Conservation (phyloP, 2,888 invertebrate species). For the Helleia helle region DNA sequence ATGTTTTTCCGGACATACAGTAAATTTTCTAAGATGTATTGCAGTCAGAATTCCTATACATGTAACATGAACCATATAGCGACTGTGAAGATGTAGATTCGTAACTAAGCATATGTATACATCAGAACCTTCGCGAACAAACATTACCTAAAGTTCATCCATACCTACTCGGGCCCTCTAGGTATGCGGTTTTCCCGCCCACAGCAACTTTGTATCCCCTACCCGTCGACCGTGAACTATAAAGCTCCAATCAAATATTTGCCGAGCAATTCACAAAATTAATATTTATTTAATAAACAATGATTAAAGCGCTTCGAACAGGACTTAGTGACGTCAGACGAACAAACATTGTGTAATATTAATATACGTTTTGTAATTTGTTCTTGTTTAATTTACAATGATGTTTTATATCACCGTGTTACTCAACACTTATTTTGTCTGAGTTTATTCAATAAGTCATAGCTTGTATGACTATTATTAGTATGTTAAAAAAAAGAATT, state of each 20-base stretch:
- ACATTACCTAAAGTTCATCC: background rate
- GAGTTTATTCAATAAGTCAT: no score
- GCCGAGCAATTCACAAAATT: constrained; percentile 50
- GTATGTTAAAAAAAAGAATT: no score
- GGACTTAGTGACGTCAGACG: constrained; percentile 1
- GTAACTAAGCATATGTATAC: no score
- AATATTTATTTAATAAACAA: constrained; percentile 46
- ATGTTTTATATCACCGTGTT: no score
- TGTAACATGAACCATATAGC: no score
- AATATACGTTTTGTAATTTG: background rate
- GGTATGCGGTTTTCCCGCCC: constrained; percentile 13
- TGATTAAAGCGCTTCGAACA: constrained; percentile 29
- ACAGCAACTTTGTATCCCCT: constrained; percentile 31
- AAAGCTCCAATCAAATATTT: constrained; percentile 41
- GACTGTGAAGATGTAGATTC: no score
- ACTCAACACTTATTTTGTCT: no score
- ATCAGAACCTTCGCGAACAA: no score
- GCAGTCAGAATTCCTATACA: no score
- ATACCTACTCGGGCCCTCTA: background rate
- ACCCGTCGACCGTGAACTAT: constrained; percentile 39
- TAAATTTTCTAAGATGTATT: no score
- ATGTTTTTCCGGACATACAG: no score
- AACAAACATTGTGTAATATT: constrained; percentile 3
- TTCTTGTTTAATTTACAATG: background rate
- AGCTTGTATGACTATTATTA: no score